Base-by-base conservation (phyloP, 2,888 invertebrate species). In the Erpobdella octoculata region DNA sequence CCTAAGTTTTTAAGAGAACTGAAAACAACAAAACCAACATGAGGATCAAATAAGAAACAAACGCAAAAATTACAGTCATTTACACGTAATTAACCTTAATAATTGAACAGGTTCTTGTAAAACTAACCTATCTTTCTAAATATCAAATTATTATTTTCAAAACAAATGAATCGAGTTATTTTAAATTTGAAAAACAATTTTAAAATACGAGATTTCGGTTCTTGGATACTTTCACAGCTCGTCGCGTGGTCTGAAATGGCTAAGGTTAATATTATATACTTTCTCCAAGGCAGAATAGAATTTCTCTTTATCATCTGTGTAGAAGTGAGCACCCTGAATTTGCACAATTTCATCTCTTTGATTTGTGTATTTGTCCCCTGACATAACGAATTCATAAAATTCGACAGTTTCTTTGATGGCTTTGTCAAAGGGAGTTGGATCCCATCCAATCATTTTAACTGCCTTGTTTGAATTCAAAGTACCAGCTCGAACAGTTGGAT, bases 341-440 rank as follows among this genome's bases (percentile, higher is more conserved):
- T 69, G 76, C 46, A 81, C 78, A 21, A 81, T 77, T 46, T 80
- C 79, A 41, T 80, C 77, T 66, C 77, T 73, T 61, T 79, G 78
- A 0, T 31, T 69, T 1, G 73, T 71, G 70, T 78, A 80, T 18
- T 76, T 67, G 1, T 71, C 72, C 18, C 65, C 65, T 18, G 9
- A 36, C 70, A 84, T 81, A 0, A 81, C 83, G 3, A 78, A 73
- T 74, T 83, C 81, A 73, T 83, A 84, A 74, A 84, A 85, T 3
- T 75, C 74, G 0, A 82, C 79, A 1, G 81, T 83, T 61, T 80
- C 79, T 38, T 77, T 77, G 0, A 83, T 71, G 5, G 81, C 82
- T 33, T 77, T 76, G 9, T 78, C 74, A 78, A 80, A 80, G 0
- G 79, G 76, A 0, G 83, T 83, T 0, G 85, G 83, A 8, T 77